Evolutionary conservation across 53 echinoderm and acorn worm genomes (phyloP).

Genomic region (Henricia sp.): DNA sequence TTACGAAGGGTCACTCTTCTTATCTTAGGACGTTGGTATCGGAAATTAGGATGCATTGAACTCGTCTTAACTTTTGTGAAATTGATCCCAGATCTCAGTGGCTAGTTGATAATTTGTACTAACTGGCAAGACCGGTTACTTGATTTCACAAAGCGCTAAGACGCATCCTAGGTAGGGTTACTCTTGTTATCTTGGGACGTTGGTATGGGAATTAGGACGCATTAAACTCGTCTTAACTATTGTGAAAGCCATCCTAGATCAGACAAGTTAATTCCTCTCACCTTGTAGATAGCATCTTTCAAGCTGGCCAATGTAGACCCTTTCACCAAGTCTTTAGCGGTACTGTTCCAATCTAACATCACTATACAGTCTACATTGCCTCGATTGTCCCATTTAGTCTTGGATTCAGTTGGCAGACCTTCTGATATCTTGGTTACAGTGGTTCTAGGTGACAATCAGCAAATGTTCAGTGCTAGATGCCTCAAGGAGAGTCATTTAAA

Average conservation of each 20-base stretch:
- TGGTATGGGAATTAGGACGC: not conserved
- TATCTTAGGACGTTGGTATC: no score
- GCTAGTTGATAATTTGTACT: no score
- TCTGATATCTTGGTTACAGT: conserved; percentile 72
- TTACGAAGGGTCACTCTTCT: no score
- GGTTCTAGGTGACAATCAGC: conserved; percentile 27
- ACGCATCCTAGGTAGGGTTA: not conserved
- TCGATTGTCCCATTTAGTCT: conserved; percentile 67
- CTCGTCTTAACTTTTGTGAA: no score
- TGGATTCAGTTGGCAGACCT: conserved; percentile 62
- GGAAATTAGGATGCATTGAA: no score
- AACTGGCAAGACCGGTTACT: not conserved
- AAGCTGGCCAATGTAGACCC: conserved; percentile 74
- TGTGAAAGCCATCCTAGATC: no score
- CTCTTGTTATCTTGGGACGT: not conserved
- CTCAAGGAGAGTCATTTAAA: not conserved
- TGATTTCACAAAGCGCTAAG: no score
- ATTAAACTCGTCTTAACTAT: not conserved
- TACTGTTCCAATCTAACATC: conserved; percentile 87
- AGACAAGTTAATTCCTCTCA: conserved; percentile 14
- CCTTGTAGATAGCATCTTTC: conserved; percentile 89
- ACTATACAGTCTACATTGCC: conserved; percentile 78
- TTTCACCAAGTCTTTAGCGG: conserved; percentile 39
- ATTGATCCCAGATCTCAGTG: no score
- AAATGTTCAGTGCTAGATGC: not conserved